phyloP scores from a whole-genome alignment of 1,140 invertebrate genomes.

The Drosophila ogumai region DNA sequence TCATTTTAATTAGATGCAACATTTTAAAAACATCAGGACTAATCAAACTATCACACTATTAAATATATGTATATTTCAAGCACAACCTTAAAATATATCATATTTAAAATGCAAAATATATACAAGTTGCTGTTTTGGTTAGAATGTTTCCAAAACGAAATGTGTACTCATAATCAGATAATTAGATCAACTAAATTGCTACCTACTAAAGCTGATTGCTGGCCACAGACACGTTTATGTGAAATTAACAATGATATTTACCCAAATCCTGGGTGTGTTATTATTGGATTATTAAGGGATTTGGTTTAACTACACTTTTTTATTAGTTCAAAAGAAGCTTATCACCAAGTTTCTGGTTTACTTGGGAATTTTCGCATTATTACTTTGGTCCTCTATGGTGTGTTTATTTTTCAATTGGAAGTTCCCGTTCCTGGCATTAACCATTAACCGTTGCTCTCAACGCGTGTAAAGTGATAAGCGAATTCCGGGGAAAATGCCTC shows the following conservation, averaged over 20 bases:
- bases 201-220: neutral
- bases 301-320: neutral
- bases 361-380: neutral
- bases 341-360: neutral
- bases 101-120: neutral
- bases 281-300: neutral
- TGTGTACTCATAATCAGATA: constrained; percentile 2
- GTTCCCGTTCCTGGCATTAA: neutral
- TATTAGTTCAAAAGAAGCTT: neutral
- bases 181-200: constrained; percentile 11
- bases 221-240: neutral
- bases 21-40: no score
- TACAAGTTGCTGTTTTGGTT: neutral
- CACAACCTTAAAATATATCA: no score
- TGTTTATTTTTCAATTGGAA: neutral
- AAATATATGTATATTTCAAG: no score
- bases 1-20: no score
- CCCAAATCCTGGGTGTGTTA: neutral
- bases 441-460: constrained; percentile 1
- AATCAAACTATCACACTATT: no score
- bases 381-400: neutral
- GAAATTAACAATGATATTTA: neutral
- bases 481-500: constrained; percentile 23
- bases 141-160: neutral
- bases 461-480: constrained; percentile 30